A percentile compares a stretch with the other conserved stretches of the same genome.
phyloP scores from a whole-genome alignment of 2,888 invertebrate species.

The Tipula lateralis region DNA sequence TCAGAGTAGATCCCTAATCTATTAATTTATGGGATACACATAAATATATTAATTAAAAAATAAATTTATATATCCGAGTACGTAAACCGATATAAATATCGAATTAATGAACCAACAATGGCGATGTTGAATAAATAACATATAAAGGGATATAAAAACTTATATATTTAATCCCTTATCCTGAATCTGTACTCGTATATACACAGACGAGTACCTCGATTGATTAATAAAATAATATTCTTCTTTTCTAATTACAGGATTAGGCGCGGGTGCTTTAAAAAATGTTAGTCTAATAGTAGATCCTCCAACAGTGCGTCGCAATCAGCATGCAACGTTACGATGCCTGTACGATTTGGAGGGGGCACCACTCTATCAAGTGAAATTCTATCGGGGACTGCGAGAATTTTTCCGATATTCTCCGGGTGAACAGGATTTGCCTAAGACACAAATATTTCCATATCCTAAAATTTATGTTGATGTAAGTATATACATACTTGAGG shows the following conservation, averaged over 20 bases:
- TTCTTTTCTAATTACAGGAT: constrained; percentile 39
- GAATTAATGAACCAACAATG: not conserved
- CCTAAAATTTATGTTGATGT: constrained; percentile 77
- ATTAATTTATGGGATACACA: not conserved
- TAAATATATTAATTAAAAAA: not conserved
- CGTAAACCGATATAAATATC: not conserved
- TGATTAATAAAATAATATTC: not conserved
- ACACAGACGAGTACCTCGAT: not conserved
- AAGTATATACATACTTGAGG: constrained; percentile 50
- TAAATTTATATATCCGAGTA: not conserved
- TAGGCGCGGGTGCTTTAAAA: constrained; percentile 61
- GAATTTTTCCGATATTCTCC: constrained; percentile 84
- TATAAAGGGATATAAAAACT: not conserved
- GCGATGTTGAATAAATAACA: not conserved
- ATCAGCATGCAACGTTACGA: constrained; percentile 62
- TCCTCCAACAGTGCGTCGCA: constrained; percentile 64
- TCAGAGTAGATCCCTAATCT: not conserved
- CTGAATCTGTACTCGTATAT: not conserved
- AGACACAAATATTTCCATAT: constrained; percentile 67
- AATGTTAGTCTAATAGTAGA: constrained; percentile 67
- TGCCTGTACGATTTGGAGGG: constrained; percentile 75
- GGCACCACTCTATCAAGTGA: constrained; percentile 73
- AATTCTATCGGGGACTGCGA: constrained; percentile 78
- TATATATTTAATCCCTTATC: not conserved
- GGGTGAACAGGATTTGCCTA: constrained; percentile 57